Base-by-base conservation (phyloP, 2,888 invertebrate genomes). In the Microchrysa polita region DNA sequence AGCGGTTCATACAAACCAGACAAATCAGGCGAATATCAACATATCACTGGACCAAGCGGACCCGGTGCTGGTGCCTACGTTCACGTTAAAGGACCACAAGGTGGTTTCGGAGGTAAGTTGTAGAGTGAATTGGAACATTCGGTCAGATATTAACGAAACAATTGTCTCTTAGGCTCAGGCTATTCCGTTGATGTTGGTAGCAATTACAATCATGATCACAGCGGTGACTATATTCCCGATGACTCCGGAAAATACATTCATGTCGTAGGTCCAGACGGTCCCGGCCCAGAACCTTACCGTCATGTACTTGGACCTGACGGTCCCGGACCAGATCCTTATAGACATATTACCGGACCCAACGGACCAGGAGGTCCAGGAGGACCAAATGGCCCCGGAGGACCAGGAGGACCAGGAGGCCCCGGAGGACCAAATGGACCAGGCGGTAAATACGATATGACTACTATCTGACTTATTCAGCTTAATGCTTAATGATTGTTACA, bases 311-410 rank as follows among this genome's bases (percentile, higher is more conserved):
- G 77, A 14, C 74, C 65, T 5, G 23, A 77, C 83, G 79, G 79
- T 60, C 81, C 82, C 5, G 80, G 80, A 20, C 48, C 65, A 18
- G 65, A 65, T 48, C 65, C 65, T 9, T 65, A 65, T 16, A 65
- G 48, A n/a, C 65, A 65, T 48, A 44, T 65, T 48, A 18, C 12
- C n/a, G 75, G 77, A 34, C 75, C 76, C 1, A 57, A 83, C 55
- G 88, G 88, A 76, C 87, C 88, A 0, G 85, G 84, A 83, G 83
- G 63, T 5, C 63, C 63, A 27, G 34, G 55, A 10, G 73, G 73
- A 10, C 63, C 63, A 20, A 5, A 7, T 5, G 87, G 80, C 74
- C 79, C 79, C 14, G 74, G 67, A 40, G 75, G 76, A 16, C 59
- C 71, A 53, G 63, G 53, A 42, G 75, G 76, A 9, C 82, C 82